A percentile compares a stretch with the other conserved stretches of the same genome.
Evolutionary conservation across 2,888 invertebrate species (phyloP).

Genomic region (Catocala sponsa): DNA sequence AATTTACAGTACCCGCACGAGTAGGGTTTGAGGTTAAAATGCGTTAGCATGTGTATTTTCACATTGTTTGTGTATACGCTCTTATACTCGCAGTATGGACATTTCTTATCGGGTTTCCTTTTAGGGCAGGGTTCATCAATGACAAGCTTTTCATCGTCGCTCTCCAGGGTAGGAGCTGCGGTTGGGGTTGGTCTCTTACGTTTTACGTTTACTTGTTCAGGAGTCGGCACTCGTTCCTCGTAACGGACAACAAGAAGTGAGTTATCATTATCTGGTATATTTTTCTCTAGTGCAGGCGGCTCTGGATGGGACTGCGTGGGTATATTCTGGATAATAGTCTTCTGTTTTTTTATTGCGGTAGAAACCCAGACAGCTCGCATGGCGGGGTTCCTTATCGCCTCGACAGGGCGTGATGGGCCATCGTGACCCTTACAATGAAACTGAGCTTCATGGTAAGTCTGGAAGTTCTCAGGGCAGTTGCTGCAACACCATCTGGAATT

Average conservation of each 20-base stretch:
- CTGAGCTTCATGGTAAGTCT: slow-evolving; percentile 78
- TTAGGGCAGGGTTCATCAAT: slow-evolving; percentile 60
- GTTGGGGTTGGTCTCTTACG: slow-evolving; percentile 35
- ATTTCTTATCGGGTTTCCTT: slow-evolving; percentile 43
- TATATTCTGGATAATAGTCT: slow-evolving; percentile 42
- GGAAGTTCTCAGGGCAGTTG: slow-evolving; percentile 65
- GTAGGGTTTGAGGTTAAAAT: slow-evolving; percentile 80
- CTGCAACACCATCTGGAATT: slow-evolving; percentile 79
- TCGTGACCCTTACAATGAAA: slow-evolving; percentile 74
- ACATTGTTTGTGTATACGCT: slow-evolving; percentile 51
- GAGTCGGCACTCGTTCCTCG: slow-evolving; percentile 66
- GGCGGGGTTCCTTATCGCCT: slow-evolving; percentile 64
- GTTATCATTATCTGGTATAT: slow-evolving; percentile 58
- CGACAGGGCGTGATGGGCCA: slow-evolving; percentile 61
- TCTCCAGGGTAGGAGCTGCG: slow-evolving; percentile 42
- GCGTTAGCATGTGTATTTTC: slow-evolving; percentile 77
- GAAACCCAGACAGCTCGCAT: slow-evolving; percentile 69
- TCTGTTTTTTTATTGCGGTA: slow-evolving; percentile 63
- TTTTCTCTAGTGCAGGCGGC: slow-evolving; percentile 22
- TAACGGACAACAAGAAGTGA: slow-evolving; percentile 75
- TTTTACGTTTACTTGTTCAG: slow-evolving; percentile 49
- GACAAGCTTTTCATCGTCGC: slow-evolving; percentile 66
- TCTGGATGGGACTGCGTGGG: slow-evolving; percentile 6
- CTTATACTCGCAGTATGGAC: slow-evolving; percentile 66
- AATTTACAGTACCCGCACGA: slow-evolving; percentile 76